These are phyloP conservation scores for Gymnarchus niloticus DNA, from an alignment of 2,113 vertebrate species.

Conservation along the genomic window DNA sequence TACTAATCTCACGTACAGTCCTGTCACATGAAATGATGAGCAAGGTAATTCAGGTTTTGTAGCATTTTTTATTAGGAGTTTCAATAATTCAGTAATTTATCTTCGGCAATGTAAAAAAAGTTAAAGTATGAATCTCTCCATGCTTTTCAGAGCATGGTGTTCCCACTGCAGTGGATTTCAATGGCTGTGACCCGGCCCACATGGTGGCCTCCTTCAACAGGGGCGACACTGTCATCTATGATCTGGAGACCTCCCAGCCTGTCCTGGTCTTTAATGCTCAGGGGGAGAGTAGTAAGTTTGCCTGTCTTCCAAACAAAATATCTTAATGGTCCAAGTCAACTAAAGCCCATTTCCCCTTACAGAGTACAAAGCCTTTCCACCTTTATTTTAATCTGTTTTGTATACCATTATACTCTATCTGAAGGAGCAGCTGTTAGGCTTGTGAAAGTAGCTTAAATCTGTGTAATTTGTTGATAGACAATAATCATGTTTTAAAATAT, in stretches of 20 bases:
- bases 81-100: too few species aligned
- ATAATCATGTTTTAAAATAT: too few species aligned
- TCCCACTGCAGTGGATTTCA: conserved; percentile 91
- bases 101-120: neutral
- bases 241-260: conserved; percentile 90
- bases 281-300: conserved; percentile 75
- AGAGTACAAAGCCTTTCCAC: neutral
- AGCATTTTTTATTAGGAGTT: neutral
- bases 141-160: conserved; percentile 73
- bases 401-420: too few species aligned
- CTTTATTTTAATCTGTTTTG: too few species aligned
- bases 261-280: conserved; percentile 81
- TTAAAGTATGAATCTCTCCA: conserved; percentile 19
- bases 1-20: neutral
- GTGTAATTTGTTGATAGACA: neutral
- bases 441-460: too few species aligned
- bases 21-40: neutral
- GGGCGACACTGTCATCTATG: conserved; percentile 83
- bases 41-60: neutral
- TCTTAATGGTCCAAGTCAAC: neutral
- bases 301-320: conserved; percentile 9
- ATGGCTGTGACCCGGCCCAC: conserved; percentile 92
- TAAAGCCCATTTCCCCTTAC: neutral
- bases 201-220: conserved; percentile 87
- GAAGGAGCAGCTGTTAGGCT: too few species aligned